phyloP scores from a whole-genome alignment of 2,113 vertebrate species.

The Coracopsis vasa region DNA sequence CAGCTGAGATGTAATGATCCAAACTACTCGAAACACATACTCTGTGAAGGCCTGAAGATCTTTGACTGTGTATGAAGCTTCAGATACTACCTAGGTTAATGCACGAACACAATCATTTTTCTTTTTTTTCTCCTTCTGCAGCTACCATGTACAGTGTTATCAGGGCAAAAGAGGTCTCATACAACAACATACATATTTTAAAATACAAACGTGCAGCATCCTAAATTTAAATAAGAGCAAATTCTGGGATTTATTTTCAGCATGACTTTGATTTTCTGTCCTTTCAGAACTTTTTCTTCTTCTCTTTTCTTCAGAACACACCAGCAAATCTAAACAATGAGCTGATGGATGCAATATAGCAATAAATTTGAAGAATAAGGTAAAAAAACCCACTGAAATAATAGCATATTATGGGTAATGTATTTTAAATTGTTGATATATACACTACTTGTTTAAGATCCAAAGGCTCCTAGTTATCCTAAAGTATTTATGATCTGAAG shows the following conservation, averaged over 20 bases:
- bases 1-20: constrained; percentile 74
- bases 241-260: background rate
- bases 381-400: background rate
- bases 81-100: constrained; percentile 69
- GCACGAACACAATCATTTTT: background rate
- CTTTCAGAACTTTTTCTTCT: background rate
- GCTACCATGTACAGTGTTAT: background rate
- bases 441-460: background rate
- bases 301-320: background rate
- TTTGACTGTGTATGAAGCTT: constrained; percentile 45
- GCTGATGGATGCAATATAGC: background rate
- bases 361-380: background rate
- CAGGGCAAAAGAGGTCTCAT: background rate
- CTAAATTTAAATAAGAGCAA: background rate
- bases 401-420: background rate
- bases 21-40: constrained; percentile 75
- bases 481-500: background rate
- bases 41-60: constrained; percentile 75
- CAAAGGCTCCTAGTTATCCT: background rate
- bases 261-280: background rate
- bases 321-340: background rate
- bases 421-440: background rate
- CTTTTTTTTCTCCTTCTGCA: background rate
- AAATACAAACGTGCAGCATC: background rate
- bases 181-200: background rate